These are phyloP conservation scores for Falco peregrinus DNA, from an alignment of 2,797 vertebrate species.

Conservation along the genomic window DNA sequence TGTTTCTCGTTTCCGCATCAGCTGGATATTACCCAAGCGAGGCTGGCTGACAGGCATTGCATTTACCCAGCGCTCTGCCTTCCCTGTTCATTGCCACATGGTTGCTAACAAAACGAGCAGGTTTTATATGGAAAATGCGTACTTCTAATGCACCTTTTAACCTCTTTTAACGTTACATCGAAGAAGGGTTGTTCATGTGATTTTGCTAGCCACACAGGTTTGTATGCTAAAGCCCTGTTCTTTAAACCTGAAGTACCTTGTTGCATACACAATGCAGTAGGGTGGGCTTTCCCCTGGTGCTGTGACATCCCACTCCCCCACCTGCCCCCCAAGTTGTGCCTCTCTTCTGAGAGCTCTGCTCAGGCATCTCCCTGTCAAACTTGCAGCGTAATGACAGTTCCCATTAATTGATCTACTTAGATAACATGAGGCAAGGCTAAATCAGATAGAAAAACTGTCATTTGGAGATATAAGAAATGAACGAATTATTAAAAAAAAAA, in stretches of 20 bases:
- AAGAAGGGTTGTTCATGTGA: background rate
- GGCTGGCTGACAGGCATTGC: background rate
- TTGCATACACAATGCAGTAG: background rate
- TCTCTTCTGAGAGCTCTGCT: background rate
- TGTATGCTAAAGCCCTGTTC: background rate
- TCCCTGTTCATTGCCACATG: accelerated
- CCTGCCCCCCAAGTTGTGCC: background rate
- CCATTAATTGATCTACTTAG: background rate
- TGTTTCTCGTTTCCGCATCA: conserved; percentile 20
- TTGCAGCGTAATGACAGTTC: background rate
- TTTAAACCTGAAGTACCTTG: background rate
- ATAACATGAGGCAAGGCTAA: background rate
- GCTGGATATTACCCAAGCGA: background rate
- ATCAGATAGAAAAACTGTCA: background rate
- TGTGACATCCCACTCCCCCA: background rate
- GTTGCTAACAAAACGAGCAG: background rate
- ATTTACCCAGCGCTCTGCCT: background rate
- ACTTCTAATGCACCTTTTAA: background rate
- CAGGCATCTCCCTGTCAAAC: background rate
- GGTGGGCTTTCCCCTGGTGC: background rate
- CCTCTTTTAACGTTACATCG: background rate
- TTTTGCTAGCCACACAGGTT: background rate
- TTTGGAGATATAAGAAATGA: background rate
- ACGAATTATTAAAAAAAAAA: background rate
- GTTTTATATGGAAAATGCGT: background rate